Percentiles rank a stretch among this genome's conserved stretches.
phyloP scores from a whole-genome alignment of 2,888 invertebrate genomes.

The Pecten maximus region DNA sequence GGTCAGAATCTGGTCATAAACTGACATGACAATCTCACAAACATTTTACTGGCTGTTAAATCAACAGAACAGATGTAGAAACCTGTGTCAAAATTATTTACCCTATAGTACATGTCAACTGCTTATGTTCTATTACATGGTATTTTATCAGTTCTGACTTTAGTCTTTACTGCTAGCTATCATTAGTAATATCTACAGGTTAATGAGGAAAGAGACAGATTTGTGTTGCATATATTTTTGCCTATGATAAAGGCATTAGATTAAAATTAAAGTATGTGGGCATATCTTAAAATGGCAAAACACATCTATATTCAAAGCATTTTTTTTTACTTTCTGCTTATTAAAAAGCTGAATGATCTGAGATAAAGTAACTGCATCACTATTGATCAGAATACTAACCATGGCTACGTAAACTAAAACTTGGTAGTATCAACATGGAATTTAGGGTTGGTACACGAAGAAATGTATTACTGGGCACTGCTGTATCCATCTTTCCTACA shows the following conservation, averaged over 20 bases:
- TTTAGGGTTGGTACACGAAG: not conserved
- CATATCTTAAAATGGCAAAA: too few relatives aligned
- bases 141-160: not conserved
- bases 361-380: not conserved
- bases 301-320: too few relatives aligned
- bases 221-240: not conserved
- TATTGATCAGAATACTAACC: not conserved
- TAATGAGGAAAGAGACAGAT: not conserved
- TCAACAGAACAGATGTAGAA: too few relatives aligned
- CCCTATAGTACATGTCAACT: too few relatives aligned
- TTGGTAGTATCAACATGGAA: not conserved
- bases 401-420: too few relatives aligned
- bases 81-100: too few relatives aligned
- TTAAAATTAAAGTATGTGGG: not conserved
- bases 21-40: not conserved
- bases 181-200: too few relatives aligned
- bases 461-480: not conserved
- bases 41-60: too few relatives aligned
- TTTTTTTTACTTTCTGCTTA: not conserved
- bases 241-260: not conserved
- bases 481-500: too few relatives aligned
- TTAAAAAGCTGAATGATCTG: not conserved
- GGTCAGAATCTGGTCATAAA: constrained; percentile 80
- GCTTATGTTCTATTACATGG: too few relatives aligned
- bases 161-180: not conserved